phyloP scores from a whole-genome alignment of 1,140 invertebrate genomes.

The Stegodyphus dumicola region DNA sequence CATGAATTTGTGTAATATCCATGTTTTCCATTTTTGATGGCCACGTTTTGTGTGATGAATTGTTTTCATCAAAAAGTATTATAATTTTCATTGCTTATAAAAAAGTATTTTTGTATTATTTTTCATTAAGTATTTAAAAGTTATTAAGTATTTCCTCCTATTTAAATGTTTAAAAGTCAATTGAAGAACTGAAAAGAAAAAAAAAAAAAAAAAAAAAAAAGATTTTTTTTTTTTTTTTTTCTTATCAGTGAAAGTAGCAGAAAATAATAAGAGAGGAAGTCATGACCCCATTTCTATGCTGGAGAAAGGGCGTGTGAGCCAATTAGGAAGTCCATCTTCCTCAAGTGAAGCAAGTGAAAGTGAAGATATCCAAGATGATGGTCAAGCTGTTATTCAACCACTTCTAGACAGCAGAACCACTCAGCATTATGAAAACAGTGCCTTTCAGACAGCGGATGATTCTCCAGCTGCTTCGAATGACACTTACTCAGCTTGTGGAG shows the following conservation, averaged over 20 bases:
- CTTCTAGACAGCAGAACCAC: conserved; percentile 38
- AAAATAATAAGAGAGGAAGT: conserved; percentile 53
- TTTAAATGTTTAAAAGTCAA: no score
- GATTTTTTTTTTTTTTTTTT: no score
- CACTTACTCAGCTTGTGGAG: conserved; percentile 64
- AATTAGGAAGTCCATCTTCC: conserved; percentile 65
- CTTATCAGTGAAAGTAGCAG: conserved; percentile 35
- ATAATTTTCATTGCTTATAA: no score
- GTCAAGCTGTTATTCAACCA: conserved; percentile 63
- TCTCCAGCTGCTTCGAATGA: conserved; percentile 65
- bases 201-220: no score
- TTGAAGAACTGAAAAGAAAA: no score
- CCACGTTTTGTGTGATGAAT: no score
- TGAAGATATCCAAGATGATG: conserved; percentile 59
- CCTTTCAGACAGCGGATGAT: conserved; percentile 65
- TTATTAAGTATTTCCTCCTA: no score
- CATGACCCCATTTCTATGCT: conserved; percentile 73
- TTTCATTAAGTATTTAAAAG: no score
- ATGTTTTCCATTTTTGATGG: no score
- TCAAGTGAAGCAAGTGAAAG: conserved; percentile 64
- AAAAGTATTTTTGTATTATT: no score
- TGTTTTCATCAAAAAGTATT: no score
- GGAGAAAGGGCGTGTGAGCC: conserved; percentile 72
- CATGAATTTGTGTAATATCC: no score
- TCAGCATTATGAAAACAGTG: conserved; percentile 64